Conservation (phyloP, 2,113 vertebrate species). For the Mirounga angustirostris region DNA sequence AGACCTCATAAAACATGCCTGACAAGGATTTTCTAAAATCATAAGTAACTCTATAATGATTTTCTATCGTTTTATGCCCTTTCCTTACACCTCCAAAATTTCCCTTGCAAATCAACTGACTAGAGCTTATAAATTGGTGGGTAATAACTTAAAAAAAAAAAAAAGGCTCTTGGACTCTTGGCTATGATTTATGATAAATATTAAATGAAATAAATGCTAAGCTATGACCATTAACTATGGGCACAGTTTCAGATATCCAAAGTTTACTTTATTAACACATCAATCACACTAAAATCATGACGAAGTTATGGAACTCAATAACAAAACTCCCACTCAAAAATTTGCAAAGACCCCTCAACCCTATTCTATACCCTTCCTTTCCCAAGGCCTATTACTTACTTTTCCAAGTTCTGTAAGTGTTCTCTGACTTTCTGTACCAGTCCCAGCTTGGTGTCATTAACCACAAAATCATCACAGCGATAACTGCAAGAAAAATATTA, state of each 20-base stretch:
- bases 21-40: background rate
- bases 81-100: background rate
- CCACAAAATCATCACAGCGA: conserved; percentile 98
- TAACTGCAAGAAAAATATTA: conserved; percentile 91
- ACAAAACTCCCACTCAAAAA: conserved; percentile 31
- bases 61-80: conserved; percentile 3
- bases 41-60: background rate
- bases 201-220: conserved; percentile 50
- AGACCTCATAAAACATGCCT: conserved; percentile 15
- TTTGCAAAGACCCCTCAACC: background rate
- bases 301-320: background rate
- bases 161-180: background rate
- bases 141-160: background rate
- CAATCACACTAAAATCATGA: conserved; percentile 22
- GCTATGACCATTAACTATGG: background rate
- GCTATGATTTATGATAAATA: conserved; percentile 17
- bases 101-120: background rate
- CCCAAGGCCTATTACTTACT: conserved; percentile 89
- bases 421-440: conserved; percentile 97
- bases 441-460: conserved; percentile 97
- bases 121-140: background rate
- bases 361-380: background rate
- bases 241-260: conserved; percentile 13
- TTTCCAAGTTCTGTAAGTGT: conserved; percentile 98
- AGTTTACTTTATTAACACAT: conserved; percentile 36